Base-by-base conservation (phyloP, 2,113 vertebrate genomes). In the Eleginops maclovinus region DNA sequence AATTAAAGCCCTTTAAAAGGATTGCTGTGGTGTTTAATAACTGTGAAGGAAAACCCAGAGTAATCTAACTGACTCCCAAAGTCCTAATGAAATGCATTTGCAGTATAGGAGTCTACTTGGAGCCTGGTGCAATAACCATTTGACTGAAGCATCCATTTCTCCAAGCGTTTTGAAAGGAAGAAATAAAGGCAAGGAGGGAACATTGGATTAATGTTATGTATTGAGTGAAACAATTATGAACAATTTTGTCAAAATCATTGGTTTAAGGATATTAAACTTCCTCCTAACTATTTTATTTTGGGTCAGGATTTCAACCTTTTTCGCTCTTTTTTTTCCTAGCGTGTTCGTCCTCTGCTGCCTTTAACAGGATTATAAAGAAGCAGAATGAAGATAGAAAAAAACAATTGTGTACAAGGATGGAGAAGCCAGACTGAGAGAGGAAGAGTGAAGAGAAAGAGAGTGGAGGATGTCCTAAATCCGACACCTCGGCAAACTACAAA, bases 11-110 rank as follows among this genome's bases (percentile, higher is more conserved):
- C 55, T 71, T 73, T 73, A 44, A 19, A 8, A 62, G 79, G 73
- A 69, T 62, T 47, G 36, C 7, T 31, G 47, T 71, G 50, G 22
- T 75, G 77, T 85, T 83, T 75, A 83, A 55, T 74, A 80, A 49
- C 72, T 59, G 60, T 62, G 63, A 28, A 64, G 21, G 36, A 50
- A 79, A 78, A 81, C 64, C 72, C 56, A 44, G 47, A 56, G 28
- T 68, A 64, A 74, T 83, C 70, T 28, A 61, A 56, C 41, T 75
- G 36, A 77, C 71, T 71, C 81, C 63, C 68, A 85, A 64, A 64
- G 70, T 64, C 31, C 51, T 80, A 80, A 88, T 71, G 64, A 75
- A 63, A 24, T 77, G 72, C 14, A 63, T 6, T 76, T n/a, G 60
- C 61, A 31, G 53, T 50, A 44, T 50, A 79, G 26, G 59, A 78